Conservation (phyloP, 2,113 vertebrate species). For the Notarius quadriscutis region DNA sequence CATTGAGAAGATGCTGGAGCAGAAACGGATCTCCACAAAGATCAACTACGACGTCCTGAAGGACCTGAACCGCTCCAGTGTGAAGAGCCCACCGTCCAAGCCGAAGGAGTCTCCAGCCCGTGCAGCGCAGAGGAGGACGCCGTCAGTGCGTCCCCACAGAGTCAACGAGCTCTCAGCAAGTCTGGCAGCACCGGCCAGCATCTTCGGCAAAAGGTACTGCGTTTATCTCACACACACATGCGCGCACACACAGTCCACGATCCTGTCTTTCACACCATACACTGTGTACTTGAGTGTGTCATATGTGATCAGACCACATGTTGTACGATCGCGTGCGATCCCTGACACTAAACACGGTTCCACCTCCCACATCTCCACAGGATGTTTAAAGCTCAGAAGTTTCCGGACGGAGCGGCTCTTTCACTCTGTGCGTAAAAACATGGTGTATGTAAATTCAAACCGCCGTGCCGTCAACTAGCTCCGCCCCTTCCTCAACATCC, state of each 20-base stretch:
- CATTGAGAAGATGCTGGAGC: slow-evolving; percentile 97
- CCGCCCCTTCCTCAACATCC: background rate
- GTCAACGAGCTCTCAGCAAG: slow-evolving; percentile 51
- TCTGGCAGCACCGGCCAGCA: slow-evolving; percentile 73
- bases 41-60: slow-evolving; percentile 97
- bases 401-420: background rate
- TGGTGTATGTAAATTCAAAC: background rate
- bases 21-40: slow-evolving; percentile 94
- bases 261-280: background rate
- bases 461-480: background rate
- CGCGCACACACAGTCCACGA: background rate
- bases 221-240: background rate
- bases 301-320: background rate
- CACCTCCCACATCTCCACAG: background rate
- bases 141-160: slow-evolving; percentile 66
- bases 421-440: background rate
- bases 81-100: slow-evolving; percentile 61
- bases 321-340: background rate
- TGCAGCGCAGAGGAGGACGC: slow-evolving; percentile 60
- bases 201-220: slow-evolving; percentile 85
- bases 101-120: slow-evolving; percentile 60
- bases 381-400: background rate
- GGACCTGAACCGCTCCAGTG: slow-evolving; percentile 81
- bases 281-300: background rate
- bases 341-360: background rate